Percentiles rank a stretch among this genome's conserved stretches.
phyloP scores from a whole-genome alignment of 30 jellyfish, hydroid and myxozoan genomes.

The Cassiopea xamachana region DNA sequence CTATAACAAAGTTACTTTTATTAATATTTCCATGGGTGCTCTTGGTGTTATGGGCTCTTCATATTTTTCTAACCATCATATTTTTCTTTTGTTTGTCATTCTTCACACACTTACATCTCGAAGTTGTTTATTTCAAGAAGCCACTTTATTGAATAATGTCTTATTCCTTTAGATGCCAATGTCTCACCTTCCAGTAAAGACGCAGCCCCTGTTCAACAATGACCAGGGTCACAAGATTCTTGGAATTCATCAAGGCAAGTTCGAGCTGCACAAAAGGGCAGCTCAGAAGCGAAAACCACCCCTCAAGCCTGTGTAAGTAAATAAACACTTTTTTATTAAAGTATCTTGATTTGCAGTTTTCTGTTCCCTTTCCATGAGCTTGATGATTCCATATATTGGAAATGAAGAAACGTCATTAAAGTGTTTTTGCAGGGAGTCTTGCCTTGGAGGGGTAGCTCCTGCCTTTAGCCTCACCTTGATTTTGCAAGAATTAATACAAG shows the following conservation, averaged over 20 bases:
- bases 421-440: too few species aligned
- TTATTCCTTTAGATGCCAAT: conserved; percentile 45
- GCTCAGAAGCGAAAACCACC: conserved; percentile 84
- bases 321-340: background rate
- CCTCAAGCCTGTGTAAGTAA: conserved; percentile 83
- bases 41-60: too few species aligned
- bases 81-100: too few species aligned
- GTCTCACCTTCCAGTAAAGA: conserved; percentile 79
- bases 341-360: background rate
- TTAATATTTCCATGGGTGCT: too few species aligned
- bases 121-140: background rate
- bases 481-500: too few species aligned
- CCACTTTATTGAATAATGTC: background rate
- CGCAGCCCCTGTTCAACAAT: conserved; percentile 80
- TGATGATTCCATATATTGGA: too few species aligned
- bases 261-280: conserved; percentile 85
- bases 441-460: too few species aligned
- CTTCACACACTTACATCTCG: background rate
- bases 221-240: conserved; percentile 89
- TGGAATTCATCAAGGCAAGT: conserved; percentile 83
- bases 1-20: too few species aligned
- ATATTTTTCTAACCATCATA: too few species aligned
- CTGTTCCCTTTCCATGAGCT: too few species aligned
- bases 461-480: too few species aligned
- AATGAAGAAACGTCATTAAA: too few species aligned